These are phyloP conservation scores for Dromiciops gliroides DNA, from an alignment of 2,113 vertebrate species.

Conservation along the genomic window DNA sequence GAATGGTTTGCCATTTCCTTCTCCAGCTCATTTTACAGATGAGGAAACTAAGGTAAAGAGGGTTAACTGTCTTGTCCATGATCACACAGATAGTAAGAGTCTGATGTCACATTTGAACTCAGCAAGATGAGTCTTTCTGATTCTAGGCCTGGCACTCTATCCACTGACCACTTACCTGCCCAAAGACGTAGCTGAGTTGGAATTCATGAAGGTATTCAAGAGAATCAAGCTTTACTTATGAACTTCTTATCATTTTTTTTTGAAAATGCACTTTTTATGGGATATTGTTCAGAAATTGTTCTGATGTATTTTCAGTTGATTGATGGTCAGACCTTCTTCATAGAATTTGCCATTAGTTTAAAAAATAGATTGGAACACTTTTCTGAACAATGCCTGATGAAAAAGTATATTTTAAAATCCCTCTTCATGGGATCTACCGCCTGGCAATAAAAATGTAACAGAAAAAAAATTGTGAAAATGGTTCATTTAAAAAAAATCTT, in stretches of 20 bases:
- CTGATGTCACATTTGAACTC: background rate
- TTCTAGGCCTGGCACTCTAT: no score
- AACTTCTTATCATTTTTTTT: background rate
- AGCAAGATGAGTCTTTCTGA: background rate
- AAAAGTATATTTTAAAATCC: background rate
- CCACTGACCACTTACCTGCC: background rate
- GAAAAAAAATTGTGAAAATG: background rate
- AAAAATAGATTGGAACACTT: background rate
- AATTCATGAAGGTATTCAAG: background rate
- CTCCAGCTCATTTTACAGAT: background rate
- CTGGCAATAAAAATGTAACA: background rate
- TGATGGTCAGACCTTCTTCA: background rate
- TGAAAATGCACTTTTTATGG: background rate
- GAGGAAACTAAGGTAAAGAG: background rate
- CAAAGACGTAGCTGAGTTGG: background rate
- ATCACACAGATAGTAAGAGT: background rate
- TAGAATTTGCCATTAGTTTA: background rate
- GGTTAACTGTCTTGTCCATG: background rate
- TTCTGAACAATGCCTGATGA: background rate
- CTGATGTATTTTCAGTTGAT: background rate
- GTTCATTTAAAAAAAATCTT: background rate
- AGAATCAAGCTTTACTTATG: background rate
- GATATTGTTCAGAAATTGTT: background rate
- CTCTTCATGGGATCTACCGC: background rate
- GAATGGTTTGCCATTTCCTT: background rate